Percentiles rank a stretch among this genome's conserved stretches.
These are phyloP conservation scores for Actinia equina DNA, from an alignment of 64 coral and sea anemone species.

Conservation along the genomic window DNA sequence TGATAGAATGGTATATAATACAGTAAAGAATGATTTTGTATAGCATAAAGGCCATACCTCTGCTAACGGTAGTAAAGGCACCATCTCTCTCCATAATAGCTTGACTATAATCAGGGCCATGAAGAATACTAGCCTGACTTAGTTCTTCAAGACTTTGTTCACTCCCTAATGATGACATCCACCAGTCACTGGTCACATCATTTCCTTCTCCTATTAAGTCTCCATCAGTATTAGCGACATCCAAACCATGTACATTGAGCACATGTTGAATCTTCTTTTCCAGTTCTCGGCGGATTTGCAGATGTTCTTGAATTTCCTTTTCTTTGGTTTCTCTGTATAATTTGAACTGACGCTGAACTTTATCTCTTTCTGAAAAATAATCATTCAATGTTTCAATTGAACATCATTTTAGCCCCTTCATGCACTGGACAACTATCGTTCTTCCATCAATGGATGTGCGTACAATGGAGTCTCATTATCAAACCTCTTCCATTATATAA, in stretches of 20 bases:
- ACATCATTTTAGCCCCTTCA: no score
- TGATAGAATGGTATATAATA: no score
- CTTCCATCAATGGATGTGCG: no score
- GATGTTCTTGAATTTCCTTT: constrained; percentile 48
- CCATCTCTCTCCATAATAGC: constrained; percentile 44
- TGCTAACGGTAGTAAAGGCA: constrained; percentile 54
- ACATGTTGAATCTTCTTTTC: constrained; percentile 27
- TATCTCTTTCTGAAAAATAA: constrained; percentile 67
- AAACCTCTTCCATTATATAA: no score
- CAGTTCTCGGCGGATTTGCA: constrained; percentile 24
- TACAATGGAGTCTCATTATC: no score
- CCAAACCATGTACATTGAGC: not conserved
- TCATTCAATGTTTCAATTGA: no score
- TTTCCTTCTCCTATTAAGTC: constrained; percentile 13
- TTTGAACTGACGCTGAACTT: constrained; percentile 60
- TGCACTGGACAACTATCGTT: no score
- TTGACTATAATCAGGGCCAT: constrained; percentile 52
- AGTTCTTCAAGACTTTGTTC: constrained; percentile 50
- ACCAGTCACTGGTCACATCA: constrained; percentile 14
- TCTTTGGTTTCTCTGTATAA: constrained; percentile 57
- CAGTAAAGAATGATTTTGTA: not conserved
- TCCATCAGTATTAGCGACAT: not conserved
- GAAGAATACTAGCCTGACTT: constrained; percentile 31
- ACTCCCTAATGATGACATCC: constrained; percentile 45
- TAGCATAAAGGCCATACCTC: constrained; percentile 48